Evolutionary conservation across 2,797 vertebrate species (phyloP), one percentile per base, ranked within the genome.

Genomic region (Scleropages formosus): DNA sequence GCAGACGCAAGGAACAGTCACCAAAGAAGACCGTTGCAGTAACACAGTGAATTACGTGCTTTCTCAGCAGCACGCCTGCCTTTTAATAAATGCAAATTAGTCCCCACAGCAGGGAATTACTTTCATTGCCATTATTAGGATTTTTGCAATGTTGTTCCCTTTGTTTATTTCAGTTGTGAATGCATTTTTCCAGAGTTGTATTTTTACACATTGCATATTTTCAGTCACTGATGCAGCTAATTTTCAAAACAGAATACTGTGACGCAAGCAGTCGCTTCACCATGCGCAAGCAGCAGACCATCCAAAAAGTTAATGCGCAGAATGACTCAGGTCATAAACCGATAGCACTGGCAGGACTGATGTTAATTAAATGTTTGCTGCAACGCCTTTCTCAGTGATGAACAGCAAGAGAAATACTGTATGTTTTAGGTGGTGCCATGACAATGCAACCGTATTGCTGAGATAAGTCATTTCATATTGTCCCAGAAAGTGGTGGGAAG

Each of bases 261-360:
- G 78, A 24, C 78, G 82, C 80, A 87, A 88, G 58, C 16, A 22
- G 24, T 51, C 18, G n/a, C 60, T 7, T 0, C n/a, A 67, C 49
- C 20, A 62, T 31, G 60, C 18, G n/a, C 15, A 56, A 26, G 39
- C 4, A 18, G 24, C 26, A 51, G 18, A 22, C 56, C 59, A 70
- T 60, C 20, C 10, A 56, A 64, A n/a, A 18, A 39, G 22, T 7
- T 12, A 72, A 65, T 61, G 73, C 39, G 13, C 51, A 71, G 56
- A 46, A n/a, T 18, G 44, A 62, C 39, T 18, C 56, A 61, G 44
- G 69, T 67, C 73, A 67, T 59, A 61, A 75, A 75, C 27, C 53
- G 66, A 60, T 13, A 60, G 24, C 16, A 20, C 13, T 53, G 59
- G 62, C 44, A 63, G 18, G 11, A 61, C 12, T 68, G 58, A 46